These are phyloP conservation scores for Desmodus rotundus DNA, from an alignment of 2,113 vertebrate genomes.

Conservation along the genomic window DNA sequence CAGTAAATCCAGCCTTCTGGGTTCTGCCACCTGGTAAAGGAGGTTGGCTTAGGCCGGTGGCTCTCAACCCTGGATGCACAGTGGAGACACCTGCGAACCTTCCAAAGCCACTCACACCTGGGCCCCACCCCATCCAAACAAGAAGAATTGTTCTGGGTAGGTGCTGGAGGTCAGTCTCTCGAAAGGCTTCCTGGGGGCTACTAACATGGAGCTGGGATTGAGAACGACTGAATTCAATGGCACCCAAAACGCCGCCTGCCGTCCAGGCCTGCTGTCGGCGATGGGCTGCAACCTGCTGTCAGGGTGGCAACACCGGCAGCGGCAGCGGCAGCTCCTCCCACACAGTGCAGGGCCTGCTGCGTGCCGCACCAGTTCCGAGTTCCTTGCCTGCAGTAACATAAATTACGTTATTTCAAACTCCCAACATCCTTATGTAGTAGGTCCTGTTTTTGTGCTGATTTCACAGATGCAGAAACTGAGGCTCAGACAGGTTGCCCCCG, in stretches of 20 bases:
- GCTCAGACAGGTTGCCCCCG: background rate
- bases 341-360: accelerated
- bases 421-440: background rate
- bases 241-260: accelerated
- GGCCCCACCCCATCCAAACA: background rate
- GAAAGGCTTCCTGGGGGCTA: background rate
- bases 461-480: background rate
- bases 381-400: accelerated
- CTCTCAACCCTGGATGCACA: background rate
- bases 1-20: background rate
- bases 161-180: background rate
- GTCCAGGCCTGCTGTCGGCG: background rate
- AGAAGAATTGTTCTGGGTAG: background rate
- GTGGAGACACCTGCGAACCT: background rate
- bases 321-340: background rate
- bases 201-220: background rate
- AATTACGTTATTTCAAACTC: background rate
- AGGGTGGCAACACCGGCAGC: accelerated
- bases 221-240: background rate
- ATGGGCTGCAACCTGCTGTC: accelerated
- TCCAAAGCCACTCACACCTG: accelerated
- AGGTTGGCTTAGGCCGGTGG: background rate
- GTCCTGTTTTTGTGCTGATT: background rate
- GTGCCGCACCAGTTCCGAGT: background rate
- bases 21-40: background rate